phyloP scores from a whole-genome alignment of 2,888 invertebrate genomes.

The Rhorus exstirpatorius region DNA sequence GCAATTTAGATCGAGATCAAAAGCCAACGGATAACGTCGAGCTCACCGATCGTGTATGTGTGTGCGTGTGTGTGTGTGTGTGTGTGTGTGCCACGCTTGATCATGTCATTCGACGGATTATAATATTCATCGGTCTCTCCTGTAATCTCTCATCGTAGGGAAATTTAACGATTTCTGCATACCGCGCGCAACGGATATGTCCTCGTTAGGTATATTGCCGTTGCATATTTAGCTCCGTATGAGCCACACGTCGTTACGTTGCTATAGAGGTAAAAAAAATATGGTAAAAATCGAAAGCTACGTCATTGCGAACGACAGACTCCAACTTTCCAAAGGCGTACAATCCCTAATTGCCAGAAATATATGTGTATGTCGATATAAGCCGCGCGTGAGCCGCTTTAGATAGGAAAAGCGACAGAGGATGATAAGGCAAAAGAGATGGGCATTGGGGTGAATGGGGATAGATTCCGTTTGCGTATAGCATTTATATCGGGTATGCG shows the following conservation, averaged over 20 bases:
- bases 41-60: too few species aligned
- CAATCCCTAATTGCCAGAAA: constrained; percentile 31
- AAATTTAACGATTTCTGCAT: constrained; percentile 25
- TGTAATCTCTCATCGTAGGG: not conserved
- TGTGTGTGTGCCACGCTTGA: constrained; percentile 43
- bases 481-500: constrained; percentile 11
- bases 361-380: constrained; percentile 8
- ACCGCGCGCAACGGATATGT: not conserved
- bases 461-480: constrained; percentile 25
- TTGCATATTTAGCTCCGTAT: constrained; percentile 8
- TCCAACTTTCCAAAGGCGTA: not conserved
- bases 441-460: not conserved
- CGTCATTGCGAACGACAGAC: not conserved
- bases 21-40: constrained; percentile 74
- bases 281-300: not conserved
- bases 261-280: not conserved
- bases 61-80: too few species aligned
- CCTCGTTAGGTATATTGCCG: constrained; percentile 6
- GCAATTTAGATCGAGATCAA: constrained; percentile 79
- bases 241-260: not conserved
- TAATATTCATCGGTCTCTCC: constrained; percentile 10
- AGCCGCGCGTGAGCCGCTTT: constrained; percentile 9
- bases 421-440: constrained; percentile 6
- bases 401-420: not conserved
- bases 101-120: constrained; percentile 26